phyloP scores from a whole-genome alignment of 2,888 invertebrate species.

The Tetragonula carbonaria region DNA sequence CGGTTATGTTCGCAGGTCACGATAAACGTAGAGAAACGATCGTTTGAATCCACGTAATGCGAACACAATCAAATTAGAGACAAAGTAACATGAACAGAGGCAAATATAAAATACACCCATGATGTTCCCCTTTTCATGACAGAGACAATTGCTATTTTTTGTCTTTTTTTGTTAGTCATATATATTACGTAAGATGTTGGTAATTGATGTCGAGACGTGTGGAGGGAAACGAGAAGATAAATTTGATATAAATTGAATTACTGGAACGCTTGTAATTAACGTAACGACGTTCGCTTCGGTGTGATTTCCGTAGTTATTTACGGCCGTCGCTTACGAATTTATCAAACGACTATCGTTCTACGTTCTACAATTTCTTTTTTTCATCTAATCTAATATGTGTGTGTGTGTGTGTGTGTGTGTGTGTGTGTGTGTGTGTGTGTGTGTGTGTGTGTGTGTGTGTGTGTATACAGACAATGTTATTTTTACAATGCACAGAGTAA shows the following conservation, averaged over 20 bases:
- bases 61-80: neutral
- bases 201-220: neutral
- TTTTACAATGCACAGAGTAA: conserved; percentile 6
- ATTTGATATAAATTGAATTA: neutral
- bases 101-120: neutral
- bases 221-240: neutral
- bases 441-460: too few relatives aligned
- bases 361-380: neutral
- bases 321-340: neutral
- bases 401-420: too few relatives aligned
- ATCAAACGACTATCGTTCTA: neutral
- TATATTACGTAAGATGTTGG: neutral
- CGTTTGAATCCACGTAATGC: neutral
- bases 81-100: neutral
- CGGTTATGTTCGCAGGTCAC: neutral
- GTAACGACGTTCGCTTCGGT: neutral
- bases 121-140: neutral
- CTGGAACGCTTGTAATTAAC: neutral
- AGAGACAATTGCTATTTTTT: neutral
- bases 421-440: too few relatives aligned
- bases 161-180: neutral
- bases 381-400: neutral
- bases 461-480: neutral
- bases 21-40: neutral
- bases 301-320: conserved; percentile 3